Evolutionary conservation across 2,113 vertebrate species (phyloP).

Genomic region (Notarius lentiginosus): DNA sequence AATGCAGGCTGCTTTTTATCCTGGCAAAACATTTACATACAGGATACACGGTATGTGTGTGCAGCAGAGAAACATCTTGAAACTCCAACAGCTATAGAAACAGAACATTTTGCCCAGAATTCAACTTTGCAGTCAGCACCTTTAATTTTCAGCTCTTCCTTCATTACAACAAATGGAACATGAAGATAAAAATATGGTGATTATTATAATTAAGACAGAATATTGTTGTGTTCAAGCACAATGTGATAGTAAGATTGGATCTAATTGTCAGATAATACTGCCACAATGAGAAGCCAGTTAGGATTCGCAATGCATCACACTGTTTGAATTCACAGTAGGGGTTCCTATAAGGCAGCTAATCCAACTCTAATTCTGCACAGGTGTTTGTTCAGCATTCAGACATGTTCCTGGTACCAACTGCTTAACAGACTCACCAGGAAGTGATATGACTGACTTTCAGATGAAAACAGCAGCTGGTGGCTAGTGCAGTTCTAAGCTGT

Average conservation of each 20-base stretch:
- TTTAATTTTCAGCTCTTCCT: not conserved
- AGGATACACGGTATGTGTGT: no score
- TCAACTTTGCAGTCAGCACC: no score
- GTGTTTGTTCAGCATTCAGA: not conserved
- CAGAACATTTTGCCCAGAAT: no score
- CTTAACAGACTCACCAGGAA: not conserved
- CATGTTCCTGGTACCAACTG: not conserved
- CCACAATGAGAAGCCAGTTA: not conserved
- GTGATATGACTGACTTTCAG: constrained; percentile 2
- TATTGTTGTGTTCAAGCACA: not conserved
- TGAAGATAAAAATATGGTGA: not conserved
- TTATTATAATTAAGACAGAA: not conserved
- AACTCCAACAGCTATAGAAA: no score
- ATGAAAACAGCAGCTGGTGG: constrained; percentile 5
- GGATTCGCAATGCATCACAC: not conserved
- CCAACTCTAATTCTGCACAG: not conserved
- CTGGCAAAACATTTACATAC: no score
- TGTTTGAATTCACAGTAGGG: not conserved
- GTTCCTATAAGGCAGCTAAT: not conserved
- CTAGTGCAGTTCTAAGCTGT: not conserved
- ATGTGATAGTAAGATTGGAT: not conserved
- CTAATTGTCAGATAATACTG: not conserved
- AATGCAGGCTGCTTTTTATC: no score
- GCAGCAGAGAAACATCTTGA: no score
- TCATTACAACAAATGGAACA: not conserved